phyloP scores from a whole-genome alignment of 2,888 invertebrate species.

The Nymphalis c-album region DNA sequence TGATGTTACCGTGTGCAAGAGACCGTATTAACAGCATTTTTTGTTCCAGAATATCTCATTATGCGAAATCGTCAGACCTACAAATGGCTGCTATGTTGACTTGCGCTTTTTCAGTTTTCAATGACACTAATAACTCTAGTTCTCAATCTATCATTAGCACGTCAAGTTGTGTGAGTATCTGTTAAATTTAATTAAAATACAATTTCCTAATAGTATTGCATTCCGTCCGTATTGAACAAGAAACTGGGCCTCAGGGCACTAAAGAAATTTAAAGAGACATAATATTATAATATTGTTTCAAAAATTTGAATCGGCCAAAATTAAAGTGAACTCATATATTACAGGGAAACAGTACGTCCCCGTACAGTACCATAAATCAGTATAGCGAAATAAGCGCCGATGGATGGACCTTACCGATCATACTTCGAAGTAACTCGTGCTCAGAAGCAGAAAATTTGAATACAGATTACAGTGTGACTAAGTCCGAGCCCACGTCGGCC shows the following conservation, averaged over 20 bases:
- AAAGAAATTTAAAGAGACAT: not conserved
- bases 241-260: too few species aligned
- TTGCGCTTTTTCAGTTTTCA: conserved; percentile 90
- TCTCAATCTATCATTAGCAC: conserved; percentile 81
- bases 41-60: conserved; percentile 87
- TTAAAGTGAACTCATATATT: conserved; percentile 17
- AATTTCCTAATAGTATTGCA: too few species aligned
- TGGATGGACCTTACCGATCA: conserved; percentile 87
- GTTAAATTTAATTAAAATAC: not conserved
- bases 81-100: conserved; percentile 97
- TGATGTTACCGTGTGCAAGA: not conserved
- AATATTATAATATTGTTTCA: not conserved
- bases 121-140: conserved; percentile 74
- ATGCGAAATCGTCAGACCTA: conserved; percentile 89
- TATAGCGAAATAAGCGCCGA: conserved; percentile 87
- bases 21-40: not conserved
- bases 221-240: too few species aligned
- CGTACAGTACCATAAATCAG: conserved; percentile 93
- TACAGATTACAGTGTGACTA: conserved; percentile 64
- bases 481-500: conserved; percentile 60
- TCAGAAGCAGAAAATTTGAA: conserved; percentile 90
- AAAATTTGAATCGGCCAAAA: not conserved
- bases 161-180: conserved; percentile 68
- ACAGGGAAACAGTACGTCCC: conserved; percentile 86
- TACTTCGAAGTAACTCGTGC: conserved; percentile 92